These are phyloP conservation scores for Ostrea denselamellosa DNA, from an alignment of 1,140 invertebrate genomes.

Conservation along the genomic window DNA sequence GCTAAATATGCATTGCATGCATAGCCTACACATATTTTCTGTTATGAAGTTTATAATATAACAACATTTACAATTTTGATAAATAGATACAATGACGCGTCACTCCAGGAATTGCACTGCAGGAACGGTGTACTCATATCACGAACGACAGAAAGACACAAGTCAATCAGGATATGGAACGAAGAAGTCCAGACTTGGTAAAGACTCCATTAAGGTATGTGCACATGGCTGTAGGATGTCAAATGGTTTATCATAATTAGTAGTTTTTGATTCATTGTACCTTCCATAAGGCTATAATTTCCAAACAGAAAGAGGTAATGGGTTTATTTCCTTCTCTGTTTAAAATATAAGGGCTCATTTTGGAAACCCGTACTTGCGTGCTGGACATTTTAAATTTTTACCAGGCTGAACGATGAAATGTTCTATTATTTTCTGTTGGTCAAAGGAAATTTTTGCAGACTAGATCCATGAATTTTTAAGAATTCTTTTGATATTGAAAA, in stretches of 20 bases:
- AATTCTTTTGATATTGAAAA: too few species aligned
- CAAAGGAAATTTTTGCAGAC: too few species aligned
- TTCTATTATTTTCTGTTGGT: not conserved
- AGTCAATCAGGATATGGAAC: constrained; percentile 89
- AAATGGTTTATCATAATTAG: not conserved
- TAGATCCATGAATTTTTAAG: too few species aligned
- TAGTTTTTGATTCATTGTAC: not conserved
- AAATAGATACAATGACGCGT: constrained; percentile 78
- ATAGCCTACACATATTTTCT: too few species aligned
- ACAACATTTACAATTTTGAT: not conserved
- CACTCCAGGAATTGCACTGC: constrained; percentile 99
- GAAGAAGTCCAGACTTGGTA: constrained; percentile 87
- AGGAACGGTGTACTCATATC: constrained; percentile 98
- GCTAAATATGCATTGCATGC: too few species aligned
- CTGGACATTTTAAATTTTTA: too few species aligned
- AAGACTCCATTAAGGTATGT: constrained; percentile 93
- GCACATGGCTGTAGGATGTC: not conserved
- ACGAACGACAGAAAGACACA: constrained; percentile 98
- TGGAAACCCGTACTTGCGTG: not conserved
- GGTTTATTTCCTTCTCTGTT: too few species aligned
- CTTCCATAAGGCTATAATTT: not conserved
- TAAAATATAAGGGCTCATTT: not conserved
- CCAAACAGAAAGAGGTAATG: too few species aligned
- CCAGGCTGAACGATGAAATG: not conserved
- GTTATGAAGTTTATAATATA: not conserved